Percentiles rank a stretch among this genome's conserved stretches.
Evolutionary conservation across 2,888 invertebrate genomes (phyloP).

Genomic region (Myopa testacea): DNA sequence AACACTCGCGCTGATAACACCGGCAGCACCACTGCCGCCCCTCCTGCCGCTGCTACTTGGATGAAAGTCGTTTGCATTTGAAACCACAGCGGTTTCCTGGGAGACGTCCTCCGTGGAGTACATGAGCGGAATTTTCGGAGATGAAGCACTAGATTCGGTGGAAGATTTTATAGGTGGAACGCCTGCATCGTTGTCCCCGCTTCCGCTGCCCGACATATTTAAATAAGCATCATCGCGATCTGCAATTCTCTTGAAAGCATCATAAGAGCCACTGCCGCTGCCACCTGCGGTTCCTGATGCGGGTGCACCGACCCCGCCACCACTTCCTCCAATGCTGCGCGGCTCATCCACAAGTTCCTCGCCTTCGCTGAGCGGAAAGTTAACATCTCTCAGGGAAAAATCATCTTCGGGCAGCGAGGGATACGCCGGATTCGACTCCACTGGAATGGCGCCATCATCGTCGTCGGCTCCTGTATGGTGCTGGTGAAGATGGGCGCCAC

Average conservation of each 20-base stretch:
- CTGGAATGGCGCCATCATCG: constrained; percentile 58
- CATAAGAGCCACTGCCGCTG: constrained; percentile 46
- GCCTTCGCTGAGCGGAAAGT: constrained; percentile 57
- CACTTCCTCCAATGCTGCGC: constrained; percentile 52
- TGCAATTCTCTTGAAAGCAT: constrained; percentile 51
- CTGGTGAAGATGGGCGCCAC: constrained; percentile 14
- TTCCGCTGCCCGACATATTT: constrained; percentile 50
- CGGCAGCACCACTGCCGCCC: neutral
- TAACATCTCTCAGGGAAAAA: constrained; percentile 65
- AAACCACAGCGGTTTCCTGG: constrained; percentile 55
- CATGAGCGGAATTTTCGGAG: constrained; percentile 50
- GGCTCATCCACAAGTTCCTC: constrained; percentile 62
- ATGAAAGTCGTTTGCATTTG: constrained; percentile 54
- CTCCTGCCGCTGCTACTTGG: constrained; percentile 42
- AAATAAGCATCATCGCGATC: constrained; percentile 48
- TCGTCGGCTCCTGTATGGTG: constrained; percentile 56
- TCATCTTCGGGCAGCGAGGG: constrained; percentile 71
- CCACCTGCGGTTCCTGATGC: neutral
- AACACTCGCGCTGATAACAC: no score
- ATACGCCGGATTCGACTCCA: constrained; percentile 70
- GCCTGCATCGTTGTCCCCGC: constrained; percentile 47
- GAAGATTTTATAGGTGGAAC: neutral
- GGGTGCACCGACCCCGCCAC: neutral
- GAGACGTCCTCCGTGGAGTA: constrained; percentile 59
- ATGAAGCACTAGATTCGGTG: constrained; percentile 35